A percentile compares a stretch with the other conserved stretches of the same genome.
Evolutionary conservation across 2,113 vertebrate species (phyloP).

Genomic region (Hippotragus niger): DNA sequence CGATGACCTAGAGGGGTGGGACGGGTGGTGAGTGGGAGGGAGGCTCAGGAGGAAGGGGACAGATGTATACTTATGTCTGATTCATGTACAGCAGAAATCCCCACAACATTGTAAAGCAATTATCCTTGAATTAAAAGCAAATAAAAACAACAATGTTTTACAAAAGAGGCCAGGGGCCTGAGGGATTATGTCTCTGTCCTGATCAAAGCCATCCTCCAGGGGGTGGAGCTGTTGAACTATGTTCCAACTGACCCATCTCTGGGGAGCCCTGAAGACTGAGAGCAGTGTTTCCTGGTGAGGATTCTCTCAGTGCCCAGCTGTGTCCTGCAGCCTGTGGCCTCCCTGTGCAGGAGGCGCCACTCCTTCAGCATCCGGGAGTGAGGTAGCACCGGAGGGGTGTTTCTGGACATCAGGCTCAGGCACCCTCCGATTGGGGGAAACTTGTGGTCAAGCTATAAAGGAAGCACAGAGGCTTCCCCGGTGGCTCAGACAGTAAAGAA

Average conservation of each 20-base stretch:
- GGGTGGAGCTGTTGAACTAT: background rate
- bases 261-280: background rate
- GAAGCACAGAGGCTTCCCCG: background rate
- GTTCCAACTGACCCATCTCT: too few relatives aligned
- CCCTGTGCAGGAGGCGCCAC: accelerated
- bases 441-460: background rate
- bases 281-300: background rate
- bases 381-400: background rate
- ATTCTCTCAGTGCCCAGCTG: background rate
- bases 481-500: background rate
- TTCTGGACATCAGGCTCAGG: background rate
- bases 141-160: background rate
- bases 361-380: background rate
- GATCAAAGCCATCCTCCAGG: accelerated
- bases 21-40: background rate
- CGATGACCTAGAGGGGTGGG: background rate
- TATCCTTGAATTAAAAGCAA: background rate
- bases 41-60: background rate
- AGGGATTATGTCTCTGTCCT: background rate
- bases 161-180: background rate
- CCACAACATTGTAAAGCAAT: background rate
- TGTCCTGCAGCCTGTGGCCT: background rate
- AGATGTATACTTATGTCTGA: background rate
- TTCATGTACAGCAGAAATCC: background rate
- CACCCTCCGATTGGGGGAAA: background rate